Conservation (phyloP, 2,113 vertebrate genomes). For the Ctenomys sociabilis region DNA sequence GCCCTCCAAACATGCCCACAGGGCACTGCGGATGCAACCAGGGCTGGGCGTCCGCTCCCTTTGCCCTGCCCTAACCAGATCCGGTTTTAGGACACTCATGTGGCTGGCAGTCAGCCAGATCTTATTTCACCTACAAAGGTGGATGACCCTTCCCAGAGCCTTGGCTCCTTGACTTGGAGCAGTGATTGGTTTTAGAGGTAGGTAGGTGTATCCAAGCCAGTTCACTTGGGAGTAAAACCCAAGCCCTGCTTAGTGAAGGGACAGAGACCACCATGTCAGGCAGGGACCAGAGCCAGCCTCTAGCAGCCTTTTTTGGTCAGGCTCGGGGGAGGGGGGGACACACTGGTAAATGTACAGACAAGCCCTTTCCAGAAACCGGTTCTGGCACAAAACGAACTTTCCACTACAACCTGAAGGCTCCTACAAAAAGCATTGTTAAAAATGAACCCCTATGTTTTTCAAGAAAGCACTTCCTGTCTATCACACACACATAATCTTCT, state of each 20-base stretch:
- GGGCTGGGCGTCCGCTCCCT: background rate
- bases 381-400: background rate
- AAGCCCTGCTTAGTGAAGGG: background rate
- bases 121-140: background rate
- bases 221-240: background rate
- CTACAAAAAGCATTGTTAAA: background rate
- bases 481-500: background rate
- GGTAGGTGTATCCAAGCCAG: background rate
- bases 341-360: accelerated
- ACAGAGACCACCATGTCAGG: background rate
- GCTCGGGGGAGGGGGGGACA: background rate
- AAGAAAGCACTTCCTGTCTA: background rate
- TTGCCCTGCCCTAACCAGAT: background rate
- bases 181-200: background rate
- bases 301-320: background rate
- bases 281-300: background rate
- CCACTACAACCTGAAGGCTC: background rate
- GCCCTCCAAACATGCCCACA: background rate
- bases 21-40: background rate
- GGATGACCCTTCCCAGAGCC: background rate
- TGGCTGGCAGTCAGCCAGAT: background rate
- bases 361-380: background rate
- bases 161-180: background rate
- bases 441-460: background rate
- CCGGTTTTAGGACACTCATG: background rate